phyloP scores from a whole-genome alignment of 2,113 vertebrate genomes.

The Anolis carolinensis region DNA sequence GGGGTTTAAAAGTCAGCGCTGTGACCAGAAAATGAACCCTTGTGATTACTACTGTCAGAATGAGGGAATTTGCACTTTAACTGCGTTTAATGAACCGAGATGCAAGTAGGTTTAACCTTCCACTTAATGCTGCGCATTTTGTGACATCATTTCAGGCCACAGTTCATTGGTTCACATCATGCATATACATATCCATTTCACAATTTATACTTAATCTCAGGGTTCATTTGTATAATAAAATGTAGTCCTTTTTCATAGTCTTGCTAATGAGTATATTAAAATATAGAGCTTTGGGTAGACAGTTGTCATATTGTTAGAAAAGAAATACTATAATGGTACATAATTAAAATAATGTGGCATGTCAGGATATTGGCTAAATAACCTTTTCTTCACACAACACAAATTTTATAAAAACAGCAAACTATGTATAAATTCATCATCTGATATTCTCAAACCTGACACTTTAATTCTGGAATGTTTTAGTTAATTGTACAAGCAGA shows the following conservation, averaged over 20 bases:
- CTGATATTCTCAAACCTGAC: slow-evolving; percentile 27
- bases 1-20: slow-evolving; percentile 99
- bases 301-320: slow-evolving; percentile 24
- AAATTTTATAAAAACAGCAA: slow-evolving; percentile 23
- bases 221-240: slow-evolving; percentile 72
- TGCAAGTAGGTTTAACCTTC: slow-evolving; percentile 99
- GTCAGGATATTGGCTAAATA: slow-evolving; percentile 38
- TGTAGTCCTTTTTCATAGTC: slow-evolving; percentile 66
- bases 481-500: slow-evolving; percentile 28
- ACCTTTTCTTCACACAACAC: background rate
- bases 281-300: slow-evolving; percentile 43
- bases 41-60: slow-evolving; percentile 99
- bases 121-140: slow-evolving; percentile 80
- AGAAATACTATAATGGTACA: slow-evolving; percentile 41
- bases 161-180: slow-evolving; percentile 81
- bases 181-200: slow-evolving; percentile 79
- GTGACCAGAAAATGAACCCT: slow-evolving; percentile 99
- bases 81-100: slow-evolving; percentile 98
- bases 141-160: slow-evolving; percentile 84
- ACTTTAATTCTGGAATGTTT: slow-evolving; percentile 22
- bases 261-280: slow-evolving; percentile 62
- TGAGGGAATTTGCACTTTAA: slow-evolving; percentile 99
- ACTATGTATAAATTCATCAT: background rate
- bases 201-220: slow-evolving; percentile 71
- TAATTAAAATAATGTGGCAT: slow-evolving; percentile 34